Evolutionary conservation across 2,113 vertebrate species (phyloP).

Genomic region (Urocolius indicus): DNA sequence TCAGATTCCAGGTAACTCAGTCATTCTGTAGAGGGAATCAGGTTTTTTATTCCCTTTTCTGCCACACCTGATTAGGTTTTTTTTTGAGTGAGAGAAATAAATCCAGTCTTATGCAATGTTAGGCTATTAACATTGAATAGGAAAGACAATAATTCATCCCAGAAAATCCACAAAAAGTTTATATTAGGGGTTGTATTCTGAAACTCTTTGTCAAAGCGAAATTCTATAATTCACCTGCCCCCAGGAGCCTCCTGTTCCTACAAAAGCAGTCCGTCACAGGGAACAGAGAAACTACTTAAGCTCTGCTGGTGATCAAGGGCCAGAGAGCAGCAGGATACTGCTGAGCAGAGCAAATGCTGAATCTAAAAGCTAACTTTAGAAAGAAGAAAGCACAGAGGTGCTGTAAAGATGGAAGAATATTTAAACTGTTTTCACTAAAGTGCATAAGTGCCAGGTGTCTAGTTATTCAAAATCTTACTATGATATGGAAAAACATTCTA

Average conservation of each 20-base stretch:
- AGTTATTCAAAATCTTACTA: not conserved
- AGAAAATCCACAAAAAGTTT: not conserved
- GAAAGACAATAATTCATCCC: not conserved
- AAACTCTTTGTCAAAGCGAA: not conserved
- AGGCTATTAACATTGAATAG: not conserved
- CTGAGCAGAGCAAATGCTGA: not conserved
- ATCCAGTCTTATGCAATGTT: not conserved
- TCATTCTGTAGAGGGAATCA: not conserved
- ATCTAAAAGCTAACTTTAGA: not conserved
- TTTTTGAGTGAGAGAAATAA: not conserved
- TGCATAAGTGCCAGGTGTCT: fast-evolving
- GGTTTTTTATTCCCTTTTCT: not conserved
- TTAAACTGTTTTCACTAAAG: not conserved
- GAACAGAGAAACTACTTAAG: not conserved
- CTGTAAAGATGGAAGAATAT: not conserved
- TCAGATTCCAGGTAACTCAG: not conserved
- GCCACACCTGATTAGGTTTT: not conserved
- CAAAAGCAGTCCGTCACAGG: not conserved
- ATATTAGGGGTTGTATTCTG: slow-evolving; percentile 6
- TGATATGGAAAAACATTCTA: not conserved
- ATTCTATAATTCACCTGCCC: not conserved
- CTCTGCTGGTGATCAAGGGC: not conserved
- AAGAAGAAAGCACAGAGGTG: not conserved
- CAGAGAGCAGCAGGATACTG: slow-evolving; percentile 20
- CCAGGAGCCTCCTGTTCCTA: not conserved